Evolutionary conservation across 2,113 vertebrate species (phyloP), one percentile per base, ranked within the genome.

Genomic region (Potamarius usumacintae): DNA sequence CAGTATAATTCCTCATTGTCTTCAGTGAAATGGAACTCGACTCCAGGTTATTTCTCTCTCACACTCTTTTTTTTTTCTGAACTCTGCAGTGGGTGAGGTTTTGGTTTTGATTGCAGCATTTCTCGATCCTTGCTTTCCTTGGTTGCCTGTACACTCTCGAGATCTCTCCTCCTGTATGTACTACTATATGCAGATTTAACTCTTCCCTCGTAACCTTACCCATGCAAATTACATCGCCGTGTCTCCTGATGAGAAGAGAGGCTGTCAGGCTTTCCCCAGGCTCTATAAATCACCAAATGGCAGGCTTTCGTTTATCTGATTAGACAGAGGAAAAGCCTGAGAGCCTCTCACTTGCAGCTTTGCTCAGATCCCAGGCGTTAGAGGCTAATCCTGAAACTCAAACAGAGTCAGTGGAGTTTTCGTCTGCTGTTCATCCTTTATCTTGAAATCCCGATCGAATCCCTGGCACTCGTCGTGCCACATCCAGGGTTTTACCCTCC

Each of bases 241-340:
- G 92, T 90, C 92, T 92, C 74, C 92, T 94, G 94, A 94, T 93
- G 93, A 95, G 94, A 93, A 91, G 89, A 60, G 85, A 89, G 92
- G 90, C 91, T 93, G 93, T 93, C 93, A 91, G 92, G 88, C 65
- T 90, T 92, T 91, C 87, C 83, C 84, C 90, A 86, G 90, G 85
- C 89, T 92, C 91, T 92, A 95, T 95, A 94, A 94, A 94, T 94
- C 94, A 94, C 90, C 52, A 53, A 90, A 90, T 90, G 83, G 90
- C 92, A 87, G 92, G 88, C 86, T 90, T 78, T 71, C 85, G 89
- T 92, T 94, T 90, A 92, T 91, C 90, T 93, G 89, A 63, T 91
- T 89, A 86, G 90, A 92, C 57, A 15, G 85, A 79, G 84, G 60
- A 88, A 89, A 79, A 52, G 85, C 79, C 9, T 65, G 87, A 14